Evolutionary conservation across 2,113 vertebrate genomes (phyloP).

Genomic region (Talpa occidentalis): DNA sequence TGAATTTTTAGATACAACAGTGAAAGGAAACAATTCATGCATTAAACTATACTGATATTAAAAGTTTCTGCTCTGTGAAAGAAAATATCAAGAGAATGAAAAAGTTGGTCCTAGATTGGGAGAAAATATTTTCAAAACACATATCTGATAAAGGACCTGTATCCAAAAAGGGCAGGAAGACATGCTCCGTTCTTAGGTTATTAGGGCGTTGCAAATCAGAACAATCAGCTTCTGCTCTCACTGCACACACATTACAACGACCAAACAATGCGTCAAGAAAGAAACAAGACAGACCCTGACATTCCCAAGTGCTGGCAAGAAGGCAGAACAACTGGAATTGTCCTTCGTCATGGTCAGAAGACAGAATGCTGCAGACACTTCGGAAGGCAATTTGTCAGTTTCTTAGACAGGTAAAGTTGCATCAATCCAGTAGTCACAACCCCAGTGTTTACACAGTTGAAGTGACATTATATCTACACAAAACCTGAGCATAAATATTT

Average conservation of each 20-base stretch:
- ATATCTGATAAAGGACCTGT: not conserved
- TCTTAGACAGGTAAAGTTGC: not conserved
- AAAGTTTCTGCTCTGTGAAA: not conserved
- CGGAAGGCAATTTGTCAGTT: not conserved
- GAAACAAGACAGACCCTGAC: not conserved
- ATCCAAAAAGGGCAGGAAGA: not conserved
- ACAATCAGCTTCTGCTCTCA: not conserved
- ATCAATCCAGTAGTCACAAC: not conserved
- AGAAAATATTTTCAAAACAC: not conserved
- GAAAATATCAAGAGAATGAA: not conserved
- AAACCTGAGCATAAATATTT: not conserved
- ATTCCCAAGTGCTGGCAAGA: not conserved
- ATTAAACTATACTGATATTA: not conserved
- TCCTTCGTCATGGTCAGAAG: not conserved
- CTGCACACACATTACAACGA: not conserved
- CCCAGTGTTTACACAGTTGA: not conserved
- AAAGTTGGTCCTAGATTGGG: not conserved
- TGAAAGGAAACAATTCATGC: not conserved
- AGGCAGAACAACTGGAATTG: not conserved
- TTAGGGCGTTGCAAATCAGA: not conserved
- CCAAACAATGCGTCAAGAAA: not conserved
- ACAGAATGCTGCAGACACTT: not conserved
- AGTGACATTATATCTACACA: not conserved
- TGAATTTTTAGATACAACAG: not conserved
- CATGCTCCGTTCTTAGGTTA: not conserved